phyloP scores from a whole-genome alignment of 2,797 vertebrate genomes.

The Rhincodon typus region DNA sequence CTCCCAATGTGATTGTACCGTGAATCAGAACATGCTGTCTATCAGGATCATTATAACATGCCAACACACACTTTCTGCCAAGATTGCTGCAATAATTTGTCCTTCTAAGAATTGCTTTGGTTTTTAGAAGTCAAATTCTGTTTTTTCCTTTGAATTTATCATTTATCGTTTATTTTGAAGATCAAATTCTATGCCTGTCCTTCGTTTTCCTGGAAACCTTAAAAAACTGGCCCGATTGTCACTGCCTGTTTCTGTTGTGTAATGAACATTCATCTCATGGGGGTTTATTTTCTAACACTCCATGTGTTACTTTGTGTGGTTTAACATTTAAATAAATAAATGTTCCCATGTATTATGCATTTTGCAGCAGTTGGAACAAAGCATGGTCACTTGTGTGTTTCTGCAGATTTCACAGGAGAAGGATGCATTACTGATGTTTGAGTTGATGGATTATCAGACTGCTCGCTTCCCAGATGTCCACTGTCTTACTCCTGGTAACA shows the following conservation, averaged over 20 bases:
- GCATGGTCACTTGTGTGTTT: conserved; percentile 32
- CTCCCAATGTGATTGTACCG: neutral
- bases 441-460: conserved; percentile 86
- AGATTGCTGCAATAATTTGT: neutral
- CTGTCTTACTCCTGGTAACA: conserved; percentile 86
- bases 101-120: neutral
- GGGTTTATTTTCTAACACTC: neutral
- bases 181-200: neutral
- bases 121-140: neutral
- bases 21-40: neutral
- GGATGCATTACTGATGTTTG: conserved; percentile 89
- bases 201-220: neutral
- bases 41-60: neutral
- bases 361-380: neutral
- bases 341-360: neutral
- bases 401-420: conserved; percentile 75
- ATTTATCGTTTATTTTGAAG: neutral
- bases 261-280: neutral
- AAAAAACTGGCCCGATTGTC: neutral
- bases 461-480: conserved; percentile 81
- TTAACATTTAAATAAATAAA: neutral
- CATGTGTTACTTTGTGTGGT: neutral
- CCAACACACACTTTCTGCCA: neutral
- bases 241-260: neutral
- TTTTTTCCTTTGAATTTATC: neutral